Evolutionary conservation across 2,113 vertebrate genomes (phyloP).

Genomic region (Hypanus sabinus): DNA sequence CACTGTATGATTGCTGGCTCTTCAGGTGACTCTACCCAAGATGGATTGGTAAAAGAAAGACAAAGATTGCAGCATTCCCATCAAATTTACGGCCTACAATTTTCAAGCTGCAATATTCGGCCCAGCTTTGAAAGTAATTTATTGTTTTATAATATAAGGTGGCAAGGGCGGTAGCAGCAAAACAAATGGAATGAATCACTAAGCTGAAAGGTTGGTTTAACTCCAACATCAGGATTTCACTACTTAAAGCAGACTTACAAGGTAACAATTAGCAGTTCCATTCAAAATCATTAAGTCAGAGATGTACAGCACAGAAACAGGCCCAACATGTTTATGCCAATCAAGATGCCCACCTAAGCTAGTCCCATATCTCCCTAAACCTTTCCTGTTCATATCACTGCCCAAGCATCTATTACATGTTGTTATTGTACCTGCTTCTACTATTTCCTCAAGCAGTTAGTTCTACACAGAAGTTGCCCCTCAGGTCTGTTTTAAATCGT

Average conservation of each 20-base stretch:
- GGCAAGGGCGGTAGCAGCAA: not conserved
- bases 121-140: not conserved
- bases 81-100: not conserved
- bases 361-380: too few species aligned
- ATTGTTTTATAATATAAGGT: not conserved
- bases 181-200: not conserved
- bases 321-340: too few species aligned
- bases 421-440: too few species aligned
- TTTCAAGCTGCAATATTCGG: not conserved
- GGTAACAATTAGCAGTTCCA: not conserved
- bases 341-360: too few species aligned
- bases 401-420: too few species aligned
- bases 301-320: too few species aligned
- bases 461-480: too few species aligned
- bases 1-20: not conserved
- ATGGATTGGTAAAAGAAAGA: not conserved
- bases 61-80: not conserved
- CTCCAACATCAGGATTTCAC: not conserved
- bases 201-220: not conserved
- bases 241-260: not conserved
- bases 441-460: too few species aligned
- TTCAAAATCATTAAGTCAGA: not conserved
- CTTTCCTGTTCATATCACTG: too few species aligned
- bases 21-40: too few species aligned
- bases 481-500: too few species aligned